Percentiles rank a stretch among this genome's conserved stretches.
phyloP scores from a whole-genome alignment of 2,797 vertebrate genomes.

The Alfaro cultratus region DNA sequence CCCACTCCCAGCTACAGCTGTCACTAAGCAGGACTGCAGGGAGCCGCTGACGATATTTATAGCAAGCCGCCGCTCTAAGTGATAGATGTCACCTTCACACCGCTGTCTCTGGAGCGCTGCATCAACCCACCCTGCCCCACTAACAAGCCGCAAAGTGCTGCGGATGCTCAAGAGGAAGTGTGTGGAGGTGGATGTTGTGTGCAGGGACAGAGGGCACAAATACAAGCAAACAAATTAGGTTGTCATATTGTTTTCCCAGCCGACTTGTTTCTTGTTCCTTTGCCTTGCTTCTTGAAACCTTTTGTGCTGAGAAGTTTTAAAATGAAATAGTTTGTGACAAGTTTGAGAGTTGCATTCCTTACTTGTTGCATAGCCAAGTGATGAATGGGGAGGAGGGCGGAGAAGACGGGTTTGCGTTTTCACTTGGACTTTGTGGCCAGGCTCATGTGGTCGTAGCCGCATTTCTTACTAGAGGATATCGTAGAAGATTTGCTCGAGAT shows the following conservation, averaged over 20 bases:
- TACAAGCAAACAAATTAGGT: constrained; percentile 41
- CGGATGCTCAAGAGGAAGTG: constrained; percentile 49
- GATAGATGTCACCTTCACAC: constrained; percentile 85
- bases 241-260: constrained; percentile 39
- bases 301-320: constrained; percentile 43
- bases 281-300: constrained; percentile 63
- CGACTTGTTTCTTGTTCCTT: constrained; percentile 24
- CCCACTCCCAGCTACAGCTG: constrained; percentile 70
- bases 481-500: constrained; percentile 2
- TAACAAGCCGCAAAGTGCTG: constrained; percentile 82
- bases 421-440: constrained; percentile 30
- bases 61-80: constrained; percentile 76
- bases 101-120: constrained; percentile 69
- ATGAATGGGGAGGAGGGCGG: constrained; percentile 32
- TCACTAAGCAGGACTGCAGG: constrained; percentile 74
- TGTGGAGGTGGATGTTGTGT: constrained; percentile 32
- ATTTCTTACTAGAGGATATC: constrained; percentile 3
- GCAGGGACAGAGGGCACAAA: constrained; percentile 16
- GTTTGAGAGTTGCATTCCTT: constrained; percentile 25
- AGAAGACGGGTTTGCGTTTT: constrained; percentile 32
- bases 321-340: constrained; percentile 32
- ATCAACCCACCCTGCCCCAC: constrained; percentile 70
- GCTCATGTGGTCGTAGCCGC: constrained; percentile 3
- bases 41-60: constrained; percentile 80
- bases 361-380: constrained; percentile 26